phyloP scores from a whole-genome alignment of 1,140 invertebrate species.

The Trichonephila inaurata region DNA sequence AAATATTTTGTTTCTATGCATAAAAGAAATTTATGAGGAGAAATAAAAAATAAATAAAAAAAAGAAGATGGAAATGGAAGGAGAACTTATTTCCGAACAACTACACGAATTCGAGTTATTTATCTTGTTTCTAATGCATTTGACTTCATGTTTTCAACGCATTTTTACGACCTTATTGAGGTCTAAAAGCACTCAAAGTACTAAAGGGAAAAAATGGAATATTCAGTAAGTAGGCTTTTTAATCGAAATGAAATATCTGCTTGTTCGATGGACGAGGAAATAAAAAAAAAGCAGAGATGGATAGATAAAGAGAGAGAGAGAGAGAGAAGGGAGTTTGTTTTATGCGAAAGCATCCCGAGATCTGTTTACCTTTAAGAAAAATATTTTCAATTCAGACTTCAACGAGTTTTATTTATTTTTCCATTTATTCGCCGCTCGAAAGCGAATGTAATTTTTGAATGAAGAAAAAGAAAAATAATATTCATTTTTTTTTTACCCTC shows the following conservation, averaged over 20 bases:
- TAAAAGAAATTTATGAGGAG: not conserved
- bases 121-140: not conserved
- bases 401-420: conserved; percentile 15
- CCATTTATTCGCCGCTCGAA: not conserved
- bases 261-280: not conserved
- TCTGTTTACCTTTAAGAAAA: conserved; percentile 3
- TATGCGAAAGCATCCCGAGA: not conserved
- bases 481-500: not conserved
- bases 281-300: not conserved
- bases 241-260: not conserved
- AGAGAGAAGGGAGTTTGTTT: not conserved
- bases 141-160: not conserved
- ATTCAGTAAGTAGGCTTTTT: not conserved
- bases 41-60: not conserved
- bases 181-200: not conserved
- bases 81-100: not conserved
- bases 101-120: not conserved
- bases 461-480: not conserved
- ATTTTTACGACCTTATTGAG: not conserved
- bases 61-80: not conserved
- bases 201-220: not conserved
- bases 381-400: conserved; percentile 27
- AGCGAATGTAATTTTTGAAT: not conserved
- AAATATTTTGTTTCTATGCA: not conserved
- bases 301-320: not conserved